phyloP scores from a whole-genome alignment of 2,797 vertebrate species.

The Thaleichthys pacificus region DNA sequence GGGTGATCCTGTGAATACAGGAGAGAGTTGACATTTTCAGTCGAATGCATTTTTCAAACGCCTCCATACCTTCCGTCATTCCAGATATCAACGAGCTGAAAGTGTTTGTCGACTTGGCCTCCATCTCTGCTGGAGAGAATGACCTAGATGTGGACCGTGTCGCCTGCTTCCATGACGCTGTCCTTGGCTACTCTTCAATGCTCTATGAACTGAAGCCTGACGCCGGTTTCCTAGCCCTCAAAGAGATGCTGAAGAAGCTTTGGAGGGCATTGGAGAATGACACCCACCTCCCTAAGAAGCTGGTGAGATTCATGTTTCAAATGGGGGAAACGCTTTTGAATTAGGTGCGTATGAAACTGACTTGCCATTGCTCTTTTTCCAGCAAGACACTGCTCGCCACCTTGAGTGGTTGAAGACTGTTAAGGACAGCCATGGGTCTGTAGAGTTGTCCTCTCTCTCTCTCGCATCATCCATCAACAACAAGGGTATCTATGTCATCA shows the following conservation, averaged over 20 bases:
- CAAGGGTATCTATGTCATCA: constrained; percentile 85
- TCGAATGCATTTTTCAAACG: background rate
- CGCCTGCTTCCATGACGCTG: constrained; percentile 90
- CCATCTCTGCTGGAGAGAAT: constrained; percentile 97
- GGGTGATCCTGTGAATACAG: background rate
- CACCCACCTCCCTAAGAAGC: constrained; percentile 81
- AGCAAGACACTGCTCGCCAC: constrained; percentile 89
- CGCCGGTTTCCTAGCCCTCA: constrained; percentile 77
- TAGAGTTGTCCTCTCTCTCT: constrained; percentile 91
- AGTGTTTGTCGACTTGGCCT: constrained; percentile 95
- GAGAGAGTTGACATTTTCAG: background rate
- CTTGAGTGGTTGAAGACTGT: constrained; percentile 93
- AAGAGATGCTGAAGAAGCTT: constrained; percentile 78
- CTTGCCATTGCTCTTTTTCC: constrained; percentile 31
- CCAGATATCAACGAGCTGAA: constrained; percentile 92
- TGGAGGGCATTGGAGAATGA: constrained; percentile 93
- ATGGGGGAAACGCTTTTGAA: background rate
- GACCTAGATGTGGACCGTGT: constrained; percentile 95
- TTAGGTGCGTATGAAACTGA: background rate
- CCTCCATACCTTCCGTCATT: background rate
- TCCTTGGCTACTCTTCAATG: constrained; percentile 88
- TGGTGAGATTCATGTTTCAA: constrained; percentile 72
- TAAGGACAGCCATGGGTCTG: constrained; percentile 95
- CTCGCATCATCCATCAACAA: constrained; percentile 90
- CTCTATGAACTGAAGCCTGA: constrained; percentile 83